Evolutionary conservation across 2,888 invertebrate genomes (phyloP).

Genomic region (Lymantria monacha): DNA sequence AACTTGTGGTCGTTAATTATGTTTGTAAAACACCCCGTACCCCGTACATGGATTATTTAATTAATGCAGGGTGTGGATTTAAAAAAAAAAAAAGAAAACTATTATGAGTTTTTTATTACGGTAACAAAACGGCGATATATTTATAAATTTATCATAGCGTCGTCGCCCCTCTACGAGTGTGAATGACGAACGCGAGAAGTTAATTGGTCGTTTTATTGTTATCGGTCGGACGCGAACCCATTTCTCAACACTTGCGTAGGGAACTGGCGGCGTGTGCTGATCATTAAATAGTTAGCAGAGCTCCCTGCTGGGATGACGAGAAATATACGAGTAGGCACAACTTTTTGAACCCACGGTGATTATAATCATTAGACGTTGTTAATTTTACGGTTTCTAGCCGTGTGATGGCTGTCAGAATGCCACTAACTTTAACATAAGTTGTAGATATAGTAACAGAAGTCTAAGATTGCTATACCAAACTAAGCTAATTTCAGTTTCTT

Average conservation of each 20-base stretch:
- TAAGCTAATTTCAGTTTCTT: too few species aligned
- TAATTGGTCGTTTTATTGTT: slow-evolving; percentile 75
- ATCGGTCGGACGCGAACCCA: slow-evolving; percentile 39
- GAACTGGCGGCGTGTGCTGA: slow-evolving; percentile 57
- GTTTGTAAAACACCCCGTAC: too few species aligned
- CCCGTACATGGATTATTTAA: too few species aligned
- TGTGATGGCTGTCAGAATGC: too few species aligned
- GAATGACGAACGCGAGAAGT: slow-evolving; percentile 42
- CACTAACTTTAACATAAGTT: too few species aligned
- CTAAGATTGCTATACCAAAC: too few species aligned
- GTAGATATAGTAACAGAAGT: too few species aligned
- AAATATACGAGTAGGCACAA: neutral
- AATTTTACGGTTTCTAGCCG: neutral
- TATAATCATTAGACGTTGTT: neutral
- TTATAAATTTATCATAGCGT: slow-evolving; percentile 8
- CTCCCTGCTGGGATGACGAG: slow-evolving; percentile 38
- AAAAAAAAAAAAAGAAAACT: too few species aligned
- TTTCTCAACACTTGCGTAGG: slow-evolving; percentile 29
- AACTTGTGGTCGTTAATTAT: too few species aligned
- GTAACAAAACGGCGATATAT: too few species aligned
- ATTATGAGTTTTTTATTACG: too few species aligned
- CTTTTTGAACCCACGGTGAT: slow-evolving; percentile 11
- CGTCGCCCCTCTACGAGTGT: slow-evolving; percentile 31
- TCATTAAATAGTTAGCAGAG: slow-evolving; percentile 58
- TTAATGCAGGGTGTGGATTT: too few species aligned